Percentiles rank a stretch among this genome's conserved stretches.
phyloP scores from a whole-genome alignment of 2,888 invertebrate species.

The Operophtera brumata region DNA sequence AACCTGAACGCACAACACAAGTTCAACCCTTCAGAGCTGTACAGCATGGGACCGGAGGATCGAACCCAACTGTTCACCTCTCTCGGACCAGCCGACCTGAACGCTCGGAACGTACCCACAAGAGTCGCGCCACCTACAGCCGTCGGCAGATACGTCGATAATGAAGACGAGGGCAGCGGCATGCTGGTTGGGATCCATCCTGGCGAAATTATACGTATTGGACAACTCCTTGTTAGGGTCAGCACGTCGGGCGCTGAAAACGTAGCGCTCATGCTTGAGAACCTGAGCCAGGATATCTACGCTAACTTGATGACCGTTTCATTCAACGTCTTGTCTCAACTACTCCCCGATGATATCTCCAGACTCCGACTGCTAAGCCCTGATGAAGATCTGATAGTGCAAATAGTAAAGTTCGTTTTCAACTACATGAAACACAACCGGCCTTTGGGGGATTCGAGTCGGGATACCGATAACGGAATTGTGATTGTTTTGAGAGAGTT shows the following conservation, averaged over 20 bases:
- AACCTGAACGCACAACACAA: conserved; percentile 69
- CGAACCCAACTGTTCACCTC: conserved; percentile 58
- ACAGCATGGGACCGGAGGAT: conserved; percentile 53
- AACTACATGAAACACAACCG: conserved; percentile 66
- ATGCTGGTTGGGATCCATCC: conserved; percentile 63
- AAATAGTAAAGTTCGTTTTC: conserved; percentile 69
- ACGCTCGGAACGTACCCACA: conserved; percentile 56
- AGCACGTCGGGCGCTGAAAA: conserved; percentile 64
- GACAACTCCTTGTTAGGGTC: conserved; percentile 56
- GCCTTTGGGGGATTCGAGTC: conserved; percentile 59
- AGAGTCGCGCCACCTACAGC: conserved; percentile 47
- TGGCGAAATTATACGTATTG: conserved; percentile 66
- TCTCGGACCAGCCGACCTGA: conserved; percentile 56
- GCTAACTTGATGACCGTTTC: conserved; percentile 66
- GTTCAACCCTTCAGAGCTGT: conserved; percentile 64
- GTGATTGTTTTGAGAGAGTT: conserved; percentile 63
- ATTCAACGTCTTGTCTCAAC: conserved; percentile 58
- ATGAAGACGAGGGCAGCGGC: conserved; percentile 45
- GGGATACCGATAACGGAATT: conserved; percentile 61
- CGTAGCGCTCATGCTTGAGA: conserved; percentile 57
- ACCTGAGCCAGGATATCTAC: conserved; percentile 64
- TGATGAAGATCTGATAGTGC: conserved; percentile 66
- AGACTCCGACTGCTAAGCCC: conserved; percentile 60
- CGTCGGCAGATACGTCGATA: conserved; percentile 44
- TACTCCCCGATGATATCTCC: conserved; percentile 64